Conservation (phyloP, 2,888 invertebrate genomes). For the Trileptium ribeirensis region DNA sequence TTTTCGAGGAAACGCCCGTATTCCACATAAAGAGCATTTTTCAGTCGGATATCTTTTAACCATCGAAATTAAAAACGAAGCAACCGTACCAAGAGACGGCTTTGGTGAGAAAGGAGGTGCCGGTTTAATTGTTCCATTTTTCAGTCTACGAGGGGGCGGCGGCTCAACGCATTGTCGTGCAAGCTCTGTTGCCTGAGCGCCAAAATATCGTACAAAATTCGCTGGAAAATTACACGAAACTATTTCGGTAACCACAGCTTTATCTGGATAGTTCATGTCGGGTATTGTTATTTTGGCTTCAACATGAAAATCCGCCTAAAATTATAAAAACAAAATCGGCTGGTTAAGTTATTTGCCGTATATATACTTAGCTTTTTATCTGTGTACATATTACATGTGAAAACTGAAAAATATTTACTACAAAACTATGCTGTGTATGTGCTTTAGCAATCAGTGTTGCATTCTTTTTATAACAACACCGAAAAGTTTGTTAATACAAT, state of each 20-base stretch:
- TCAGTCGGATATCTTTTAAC: slow-evolving; percentile 54
- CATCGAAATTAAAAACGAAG: slow-evolving; percentile 61
- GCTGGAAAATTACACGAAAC: slow-evolving; percentile 63
- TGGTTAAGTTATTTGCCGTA: too few species aligned
- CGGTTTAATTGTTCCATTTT: slow-evolving; percentile 44
- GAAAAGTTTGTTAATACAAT: too few species aligned
- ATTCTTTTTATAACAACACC: too few species aligned
- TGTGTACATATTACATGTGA: too few species aligned
- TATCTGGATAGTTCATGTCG: slow-evolving; percentile 60
- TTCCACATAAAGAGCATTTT: slow-evolving; percentile 1
- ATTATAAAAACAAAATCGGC: too few species aligned
- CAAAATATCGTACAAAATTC: slow-evolving; percentile 60
- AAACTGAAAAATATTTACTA: too few species aligned
- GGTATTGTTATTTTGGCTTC: neutral
- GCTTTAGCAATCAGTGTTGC: too few species aligned
- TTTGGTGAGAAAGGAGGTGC: slow-evolving; percentile 60
- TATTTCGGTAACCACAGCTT: slow-evolving; percentile 58
- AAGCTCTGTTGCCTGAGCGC: slow-evolving; percentile 64
- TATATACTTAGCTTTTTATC: too few species aligned
- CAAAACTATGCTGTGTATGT: too few species aligned
- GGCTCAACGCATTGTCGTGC: slow-evolving; percentile 65
- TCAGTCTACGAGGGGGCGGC: slow-evolving; percentile 59
- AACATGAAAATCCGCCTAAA: neutral
- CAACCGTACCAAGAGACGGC: slow-evolving; percentile 61
- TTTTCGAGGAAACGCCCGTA: neutral